Evolutionary conservation across 2,797 vertebrate species (phyloP), one percentile per base, ranked within the genome.

Genomic region (Simalia tracyae): DNA sequence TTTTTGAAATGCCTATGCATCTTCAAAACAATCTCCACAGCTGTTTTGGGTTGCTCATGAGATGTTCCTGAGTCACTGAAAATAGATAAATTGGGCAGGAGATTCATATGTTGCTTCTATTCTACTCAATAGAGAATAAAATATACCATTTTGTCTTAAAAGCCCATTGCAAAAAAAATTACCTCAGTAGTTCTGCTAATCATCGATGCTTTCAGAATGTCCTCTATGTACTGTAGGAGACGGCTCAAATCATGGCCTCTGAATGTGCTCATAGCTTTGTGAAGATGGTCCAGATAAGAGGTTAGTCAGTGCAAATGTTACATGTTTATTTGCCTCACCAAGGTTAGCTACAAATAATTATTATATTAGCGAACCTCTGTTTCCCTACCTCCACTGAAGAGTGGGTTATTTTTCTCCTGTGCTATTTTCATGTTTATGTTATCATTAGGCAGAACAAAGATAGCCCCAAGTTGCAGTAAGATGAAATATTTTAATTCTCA

Each of bases 401-500:
- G 36, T 76, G 42, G 66, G 15, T 86, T 85, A 85, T 68, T 85
- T 66, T 89, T 63, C 56, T 26, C 57, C 12, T 19, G 2, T 89
- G 31, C n/a, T 90, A 17, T 68, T 87, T 59, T 7, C 84, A 12
- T 81, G 60, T 81, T 63, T 90, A 84, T 87, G 12, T 36, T 89
- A 87, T 57, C 84, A 59, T 60, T 8, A 76, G n/a, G 56, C 57
- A 57, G 56, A 64, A 84, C 36, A 68, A 85, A 68, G 15, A 85
- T 85, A 86, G 84, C 64, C 46, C 72, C n/a, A 64, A 87, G 26
- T 84, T 46, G 11, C 28, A 66, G 57, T 36, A 15, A 91, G 11
- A 91, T 66, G 6, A 93, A 91, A 84, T 31, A 5, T 31, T 26
- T 91, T 90, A 54, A 31, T 86, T 59, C 56, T 64, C 36, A 90